Base-by-base conservation (phyloP, 2,113 vertebrate species). In the Beaufortia kweichowensis region DNA sequence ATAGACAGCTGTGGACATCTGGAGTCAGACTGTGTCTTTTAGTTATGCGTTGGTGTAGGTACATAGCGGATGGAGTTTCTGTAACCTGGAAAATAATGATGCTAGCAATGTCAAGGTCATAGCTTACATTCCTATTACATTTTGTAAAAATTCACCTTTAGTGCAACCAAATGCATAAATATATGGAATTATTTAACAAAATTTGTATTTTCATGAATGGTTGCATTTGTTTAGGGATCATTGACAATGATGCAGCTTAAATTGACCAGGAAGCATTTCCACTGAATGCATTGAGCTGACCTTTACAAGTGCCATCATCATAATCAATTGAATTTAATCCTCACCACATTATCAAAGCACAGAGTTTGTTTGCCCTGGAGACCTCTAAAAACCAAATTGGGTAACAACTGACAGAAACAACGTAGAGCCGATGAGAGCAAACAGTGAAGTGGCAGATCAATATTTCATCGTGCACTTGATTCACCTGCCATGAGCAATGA, bases 261-360 rank as follows among this genome's bases (percentile, higher is more conserved):
- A 57, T 24, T 70, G 67, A 70, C 24, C 19, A 53, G 21, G 46
- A 9, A 68, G 53, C 26, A 17, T 59, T 59, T 46, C 41, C 14
- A 10, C 21, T 35, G 48, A 55, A 59, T 14, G 17, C 8, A 6
- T 28, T 59, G 53, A 10, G 21, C 53, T 71, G 69, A 57, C 69
- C 53, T 59, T 59, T n/a, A 35, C 3, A 41, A 41, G 33, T 1
- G 17, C 31, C 69, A 71, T 59, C 69, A 57, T 71, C 14, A 71
- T 59, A 59, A 71, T 59, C 69, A 71, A 71, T n/a, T 39, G 31
- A 59, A 59, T 71, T n/a, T n/a, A 71, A 71, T 71, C 53, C 53
- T 41, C 21, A 41, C 9, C 55, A n/a, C 53, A 71, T 59, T 71
- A 59, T 71, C 53, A 71, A 71, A 33, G 14, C 55, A 26, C 8